Percentiles rank a stretch among this genome's conserved stretches.
These are phyloP conservation scores for Megastigmus dorsalis DNA, from an alignment of 2,888 invertebrate species.

Conservation along the genomic window DNA sequence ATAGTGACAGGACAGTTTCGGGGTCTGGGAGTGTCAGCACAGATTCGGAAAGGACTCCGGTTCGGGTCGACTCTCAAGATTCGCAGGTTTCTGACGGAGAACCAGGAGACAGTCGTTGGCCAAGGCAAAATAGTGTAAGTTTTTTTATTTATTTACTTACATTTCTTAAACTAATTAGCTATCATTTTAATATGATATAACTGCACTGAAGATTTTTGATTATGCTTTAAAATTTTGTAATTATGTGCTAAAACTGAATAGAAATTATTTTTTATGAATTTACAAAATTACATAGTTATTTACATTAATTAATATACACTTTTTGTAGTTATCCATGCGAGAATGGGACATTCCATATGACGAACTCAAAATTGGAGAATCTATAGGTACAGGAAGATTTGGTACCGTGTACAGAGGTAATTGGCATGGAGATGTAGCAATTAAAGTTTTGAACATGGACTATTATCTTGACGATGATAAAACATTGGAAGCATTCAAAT, in stretches of 20 bases:
- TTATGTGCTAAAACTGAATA: conserved; percentile 5
- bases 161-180: conserved; percentile 26
- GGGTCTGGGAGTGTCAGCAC: conserved; percentile 84
- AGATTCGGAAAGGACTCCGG: conserved; percentile 88
- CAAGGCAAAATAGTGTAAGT: conserved; percentile 85
- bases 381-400: conserved; percentile 94
- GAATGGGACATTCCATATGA: conserved; percentile 99
- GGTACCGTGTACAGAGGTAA: conserved; percentile 95
- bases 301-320: conserved; percentile 16
- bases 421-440: conserved; percentile 99
- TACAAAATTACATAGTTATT: neutral
- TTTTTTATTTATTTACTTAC: conserved; percentile 45
- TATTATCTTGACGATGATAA: conserved; percentile 89
- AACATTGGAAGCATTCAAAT: conserved; percentile 94
- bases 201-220: no score
- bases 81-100: conserved; percentile 83
- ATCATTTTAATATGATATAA: conserved; percentile 2
- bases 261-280: no score
- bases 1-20: conserved; percentile 83
- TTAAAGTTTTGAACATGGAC: conserved; percentile 95
- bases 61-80: conserved; percentile 89
- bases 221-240: conserved; percentile 63
- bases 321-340: conserved; percentile 84
- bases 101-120: conserved; percentile 79
- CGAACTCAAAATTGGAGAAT: conserved; percentile 90